These are phyloP conservation scores for Helarctos malayanus DNA, from an alignment of 2,797 vertebrate species.

Conservation along the genomic window DNA sequence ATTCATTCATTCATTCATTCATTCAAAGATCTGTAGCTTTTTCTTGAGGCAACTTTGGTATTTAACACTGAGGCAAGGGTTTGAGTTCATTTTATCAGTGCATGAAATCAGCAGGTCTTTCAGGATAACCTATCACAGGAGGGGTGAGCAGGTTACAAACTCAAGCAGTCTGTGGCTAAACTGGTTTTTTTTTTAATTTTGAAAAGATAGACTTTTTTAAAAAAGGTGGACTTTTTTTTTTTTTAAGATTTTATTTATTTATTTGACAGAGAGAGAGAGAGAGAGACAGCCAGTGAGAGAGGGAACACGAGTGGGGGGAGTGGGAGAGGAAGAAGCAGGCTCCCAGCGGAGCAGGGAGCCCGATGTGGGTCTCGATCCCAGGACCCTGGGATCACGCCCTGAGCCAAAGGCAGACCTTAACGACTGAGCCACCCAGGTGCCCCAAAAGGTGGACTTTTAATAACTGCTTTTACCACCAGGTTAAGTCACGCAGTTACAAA, in stretches of 20 bases:
- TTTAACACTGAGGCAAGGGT: background rate
- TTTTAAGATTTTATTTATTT: too few relatives aligned
- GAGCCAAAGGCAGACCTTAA: too few relatives aligned
- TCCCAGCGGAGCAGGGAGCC: too few relatives aligned
- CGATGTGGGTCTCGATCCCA: too few relatives aligned
- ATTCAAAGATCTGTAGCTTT: background rate
- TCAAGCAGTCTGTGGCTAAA: background rate
- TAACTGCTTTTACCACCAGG: constrained; percentile 74
- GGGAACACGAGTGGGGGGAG: too few relatives aligned
- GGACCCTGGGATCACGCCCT: too few relatives aligned
- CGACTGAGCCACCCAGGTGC: too few relatives aligned
- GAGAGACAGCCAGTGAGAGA: too few relatives aligned
- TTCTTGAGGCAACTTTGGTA: background rate
- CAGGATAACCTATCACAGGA: background rate
- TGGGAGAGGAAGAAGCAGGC: too few relatives aligned
- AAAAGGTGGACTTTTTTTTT: constrained; percentile 84
- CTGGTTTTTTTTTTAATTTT: background rate
- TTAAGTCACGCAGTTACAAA: constrained; percentile 89
- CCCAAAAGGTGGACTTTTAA: constrained; percentile 81
- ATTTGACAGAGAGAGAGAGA: too few relatives aligned
- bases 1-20: background rate
- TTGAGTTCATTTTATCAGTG: background rate
- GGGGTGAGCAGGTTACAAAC: background rate
- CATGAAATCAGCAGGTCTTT: background rate
- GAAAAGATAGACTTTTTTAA: constrained; percentile 82